phyloP scores from a whole-genome alignment of 1,140 invertebrate genomes.

The Homalodisca vitripennis region DNA sequence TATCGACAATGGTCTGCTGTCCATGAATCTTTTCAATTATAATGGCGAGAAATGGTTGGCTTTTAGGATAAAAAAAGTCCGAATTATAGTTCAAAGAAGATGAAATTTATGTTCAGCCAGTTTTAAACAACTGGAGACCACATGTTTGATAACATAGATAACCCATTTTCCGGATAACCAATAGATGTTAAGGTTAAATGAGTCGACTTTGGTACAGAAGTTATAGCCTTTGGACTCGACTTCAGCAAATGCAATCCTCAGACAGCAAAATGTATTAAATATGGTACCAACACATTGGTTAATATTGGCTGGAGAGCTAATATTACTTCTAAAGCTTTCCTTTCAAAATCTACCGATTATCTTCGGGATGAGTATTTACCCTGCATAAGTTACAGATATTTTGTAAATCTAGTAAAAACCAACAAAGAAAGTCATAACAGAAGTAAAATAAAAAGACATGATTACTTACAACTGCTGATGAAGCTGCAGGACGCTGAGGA shows the following conservation, averaged over 20 bases:
- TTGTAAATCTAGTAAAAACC: neutral
- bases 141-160: neutral
- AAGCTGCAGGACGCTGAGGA: slow-evolving; percentile 7
- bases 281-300: neutral
- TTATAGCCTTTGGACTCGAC: neutral
- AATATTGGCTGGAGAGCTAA: too few species aligned
- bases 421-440: too few species aligned
- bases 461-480: slow-evolving; percentile 18
- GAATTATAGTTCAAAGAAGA: neutral
- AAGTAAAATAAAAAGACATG: slow-evolving; percentile 10
- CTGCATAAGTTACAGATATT: neutral
- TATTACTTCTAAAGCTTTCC: neutral
- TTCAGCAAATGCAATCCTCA: neutral
- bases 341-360: neutral
- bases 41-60: neutral
- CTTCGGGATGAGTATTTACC: neutral
- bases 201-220: neutral
- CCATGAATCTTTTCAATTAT: neutral
- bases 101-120: neutral
- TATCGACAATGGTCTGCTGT: neutral
- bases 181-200: neutral
- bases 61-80: neutral
- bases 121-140: neutral
- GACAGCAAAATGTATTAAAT: neutral
- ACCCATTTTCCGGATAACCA: neutral